Base-by-base conservation (phyloP, 2,888 invertebrate species). In the Loripinus fragilis region DNA sequence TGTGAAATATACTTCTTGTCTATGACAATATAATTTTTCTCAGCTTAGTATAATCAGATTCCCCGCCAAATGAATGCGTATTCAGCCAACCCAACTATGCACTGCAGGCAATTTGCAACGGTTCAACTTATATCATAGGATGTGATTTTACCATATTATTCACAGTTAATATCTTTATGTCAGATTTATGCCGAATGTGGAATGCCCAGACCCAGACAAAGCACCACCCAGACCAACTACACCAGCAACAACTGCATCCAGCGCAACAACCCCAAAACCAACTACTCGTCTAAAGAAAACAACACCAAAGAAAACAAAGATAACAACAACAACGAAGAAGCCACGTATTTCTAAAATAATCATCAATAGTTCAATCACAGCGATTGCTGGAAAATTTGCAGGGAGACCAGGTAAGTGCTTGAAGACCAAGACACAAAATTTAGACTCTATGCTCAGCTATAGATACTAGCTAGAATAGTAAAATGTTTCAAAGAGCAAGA, bases 391-490 rank as follows among this genome's bases (percentile, higher is more conserved):
- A 2, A 65, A 70, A 41, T 88, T 78, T 60, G 67, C 82, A n/a
- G 81, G 77, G n/a, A 67, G 88, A 64, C 85, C 85, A 66, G 79
- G 88, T 87, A 64, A 33, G 71, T 66, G n/a, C n/a, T n/a, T n/a
- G n/a, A n/a, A n/a, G n/a, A n/a, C n/a, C n/a, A n/a, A n/a, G n/a
- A n/a, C n/a, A n/a, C n/a, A n/a, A n/a, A n/a, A n/a, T n/a, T n/a
- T n/a, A n/a, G n/a, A n/a, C n/a, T n/a, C n/a, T n/a, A n/a, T n/a
- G n/a, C n/a, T n/a, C n/a, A n/a, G n/a, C n/a, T n/a, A n/a, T n/a
- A n/a, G n/a, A n/a, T n/a, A n/a, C n/a, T n/a, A n/a, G n/a, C n/a
- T n/a, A n/a, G n/a, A n/a, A n/a, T n/a, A n/a, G n/a, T n/a, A n/a
- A n/a, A n/a, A n/a, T n/a, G n/a, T n/a, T n/a, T n/a, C n/a, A n/a